These are phyloP conservation scores for Crax fasciolata DNA, from an alignment of 2,797 vertebrate species.

Conservation along the genomic window DNA sequence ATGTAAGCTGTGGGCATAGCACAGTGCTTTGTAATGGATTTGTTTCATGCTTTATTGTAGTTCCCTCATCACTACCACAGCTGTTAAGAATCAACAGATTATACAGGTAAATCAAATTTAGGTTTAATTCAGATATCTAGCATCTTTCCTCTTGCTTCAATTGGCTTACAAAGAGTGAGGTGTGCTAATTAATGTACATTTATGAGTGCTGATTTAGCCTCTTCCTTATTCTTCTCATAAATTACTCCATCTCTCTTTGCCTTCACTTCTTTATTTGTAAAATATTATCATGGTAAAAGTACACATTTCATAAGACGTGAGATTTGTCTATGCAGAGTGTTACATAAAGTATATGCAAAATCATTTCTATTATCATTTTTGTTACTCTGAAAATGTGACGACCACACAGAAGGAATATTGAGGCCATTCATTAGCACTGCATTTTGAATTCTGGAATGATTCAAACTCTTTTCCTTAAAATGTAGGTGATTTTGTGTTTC, in stretches of 20 bases:
- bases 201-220: background rate
- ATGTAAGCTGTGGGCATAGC: background rate
- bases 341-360: background rate
- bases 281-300: background rate
- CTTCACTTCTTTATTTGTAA: background rate
- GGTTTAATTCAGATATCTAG: background rate
- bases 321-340: background rate
- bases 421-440: background rate
- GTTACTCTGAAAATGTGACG: background rate
- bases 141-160: background rate
- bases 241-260: background rate
- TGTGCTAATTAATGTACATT: background rate
- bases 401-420: rapidly evolving
- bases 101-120: background rate
- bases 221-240: background rate
- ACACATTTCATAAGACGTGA: background rate
- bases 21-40: background rate
- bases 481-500: background rate
- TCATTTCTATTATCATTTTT: background rate
- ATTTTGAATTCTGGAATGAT: background rate
- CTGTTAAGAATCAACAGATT: background rate
- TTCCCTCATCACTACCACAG: background rate
- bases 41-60: background rate
- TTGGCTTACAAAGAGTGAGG: background rate
- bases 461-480: background rate